phyloP scores from a whole-genome alignment of 1,140 invertebrate species.

The Physella acuta region DNA sequence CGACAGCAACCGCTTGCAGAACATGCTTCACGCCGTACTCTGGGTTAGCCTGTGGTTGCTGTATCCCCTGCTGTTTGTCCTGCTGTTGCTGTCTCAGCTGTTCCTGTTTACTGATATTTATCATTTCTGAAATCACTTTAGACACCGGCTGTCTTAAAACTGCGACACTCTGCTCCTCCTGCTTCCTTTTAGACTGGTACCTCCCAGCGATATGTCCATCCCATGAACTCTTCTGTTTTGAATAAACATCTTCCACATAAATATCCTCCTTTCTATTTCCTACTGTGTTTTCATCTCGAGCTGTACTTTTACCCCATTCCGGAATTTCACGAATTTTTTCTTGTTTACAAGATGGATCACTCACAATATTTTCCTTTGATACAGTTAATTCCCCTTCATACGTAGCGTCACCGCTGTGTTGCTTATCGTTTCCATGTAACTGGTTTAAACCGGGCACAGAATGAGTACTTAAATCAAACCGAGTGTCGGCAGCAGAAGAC shows the following conservation, averaged over 20 bases:
- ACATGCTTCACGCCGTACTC: background rate
- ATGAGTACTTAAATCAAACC: no score
- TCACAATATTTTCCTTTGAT: no score
- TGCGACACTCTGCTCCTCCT: background rate
- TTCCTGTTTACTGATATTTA: slow-evolving; percentile 8
- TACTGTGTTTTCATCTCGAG: background rate
- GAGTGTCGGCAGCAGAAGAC: no score
- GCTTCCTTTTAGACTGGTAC: background rate
- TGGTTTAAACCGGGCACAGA: background rate
- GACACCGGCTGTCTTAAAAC: slow-evolving; percentile 18
- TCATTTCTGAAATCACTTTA: slow-evolving; percentile 25
- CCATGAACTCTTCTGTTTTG: background rate
- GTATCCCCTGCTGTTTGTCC: slow-evolving; percentile 18
- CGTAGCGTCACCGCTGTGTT: background rate
- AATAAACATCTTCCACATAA: background rate
- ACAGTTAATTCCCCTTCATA: no score
- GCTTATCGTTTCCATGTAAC: background rate
- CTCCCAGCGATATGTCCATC: no score
- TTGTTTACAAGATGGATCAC: background rate
- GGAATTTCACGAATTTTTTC: background rate
- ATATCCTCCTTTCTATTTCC: background rate
- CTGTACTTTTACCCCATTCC: background rate
- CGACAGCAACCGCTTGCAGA: background rate
- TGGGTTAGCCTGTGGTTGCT: background rate
- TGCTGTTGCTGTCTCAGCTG: slow-evolving; percentile 14